Conservation (phyloP, 1,140 invertebrate species). For the Bathynomus jamesi region DNA sequence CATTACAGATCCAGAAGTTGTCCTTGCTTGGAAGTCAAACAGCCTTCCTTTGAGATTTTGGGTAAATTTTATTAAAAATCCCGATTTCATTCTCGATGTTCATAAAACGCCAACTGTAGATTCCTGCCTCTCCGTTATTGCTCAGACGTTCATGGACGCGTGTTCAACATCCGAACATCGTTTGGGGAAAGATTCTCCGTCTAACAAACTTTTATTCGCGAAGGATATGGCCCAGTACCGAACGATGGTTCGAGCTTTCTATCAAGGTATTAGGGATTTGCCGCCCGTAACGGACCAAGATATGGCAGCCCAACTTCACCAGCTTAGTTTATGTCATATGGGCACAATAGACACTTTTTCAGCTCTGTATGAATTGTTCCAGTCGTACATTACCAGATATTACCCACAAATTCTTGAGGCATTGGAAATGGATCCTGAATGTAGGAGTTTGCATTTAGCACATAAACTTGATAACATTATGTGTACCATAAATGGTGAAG, state of each 20-base stretch:
- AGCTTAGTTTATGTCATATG: slow-evolving; percentile 72
- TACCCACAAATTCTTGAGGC: slow-evolving; percentile 75
- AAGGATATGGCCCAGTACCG: slow-evolving; percentile 68
- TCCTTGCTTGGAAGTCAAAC: slow-evolving; percentile 81
- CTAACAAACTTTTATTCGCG: slow-evolving; percentile 87
- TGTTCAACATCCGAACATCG: slow-evolving; percentile 37
- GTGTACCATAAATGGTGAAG: slow-evolving; percentile 35
- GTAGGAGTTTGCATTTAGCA: slow-evolving; percentile 33
- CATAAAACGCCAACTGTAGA: slow-evolving; percentile 86
- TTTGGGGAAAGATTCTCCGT: slow-evolving; percentile 78
- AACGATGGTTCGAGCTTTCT: slow-evolving; percentile 72
- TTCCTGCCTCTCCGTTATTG: slow-evolving; percentile 86
- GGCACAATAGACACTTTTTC: slow-evolving; percentile 82
- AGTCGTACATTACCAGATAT: slow-evolving; percentile 89
- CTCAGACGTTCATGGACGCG: slow-evolving; percentile 93
- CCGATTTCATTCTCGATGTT: slow-evolving; percentile 93
- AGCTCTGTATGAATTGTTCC: slow-evolving; percentile 85
- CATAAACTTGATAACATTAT: slow-evolving; percentile 37
- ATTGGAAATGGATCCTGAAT: slow-evolving; percentile 51
- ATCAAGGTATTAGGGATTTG: slow-evolving; percentile 69
- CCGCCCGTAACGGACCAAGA: slow-evolving; percentile 86
- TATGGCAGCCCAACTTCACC: slow-evolving; percentile 83
- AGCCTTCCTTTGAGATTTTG: slow-evolving; percentile 89
- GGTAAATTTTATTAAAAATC: slow-evolving; percentile 96
- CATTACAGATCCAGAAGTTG: slow-evolving; percentile 61